Percentiles rank a stretch among this genome's conserved stretches.
phyloP scores from a whole-genome alignment of 2,888 invertebrate genomes.

The Arctia plantaginis region DNA sequence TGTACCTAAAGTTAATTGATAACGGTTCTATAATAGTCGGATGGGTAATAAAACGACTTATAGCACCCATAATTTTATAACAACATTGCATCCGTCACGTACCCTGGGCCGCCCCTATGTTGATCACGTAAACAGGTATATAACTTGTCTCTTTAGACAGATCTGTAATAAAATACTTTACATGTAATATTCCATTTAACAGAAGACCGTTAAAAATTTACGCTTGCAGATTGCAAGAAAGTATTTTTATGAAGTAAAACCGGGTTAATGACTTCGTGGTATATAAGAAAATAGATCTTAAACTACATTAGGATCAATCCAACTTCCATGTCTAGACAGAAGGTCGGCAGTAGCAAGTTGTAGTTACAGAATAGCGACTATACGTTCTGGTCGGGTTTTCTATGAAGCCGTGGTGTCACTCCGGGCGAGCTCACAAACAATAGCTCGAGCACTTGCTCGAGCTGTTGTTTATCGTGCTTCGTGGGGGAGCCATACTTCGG shows the following conservation, averaged over 20 bases:
- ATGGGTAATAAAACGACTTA: conserved; percentile 9
- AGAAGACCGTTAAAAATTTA: conserved; percentile 17
- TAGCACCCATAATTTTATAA: conserved; percentile 14
- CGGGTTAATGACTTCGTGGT: not conserved
- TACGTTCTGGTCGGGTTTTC: too few relatives aligned
- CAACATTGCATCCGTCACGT: conserved; percentile 13
- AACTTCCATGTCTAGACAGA: not conserved
- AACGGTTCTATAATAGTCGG: conserved; percentile 14
- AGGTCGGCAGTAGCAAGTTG: not conserved
- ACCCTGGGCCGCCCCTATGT: conserved; percentile 23
- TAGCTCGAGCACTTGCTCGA: too few relatives aligned
- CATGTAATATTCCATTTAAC: conserved; percentile 31
- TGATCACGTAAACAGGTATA: conserved; percentile 50
- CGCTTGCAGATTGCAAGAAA: conserved; percentile 1
- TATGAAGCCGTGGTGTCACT: too few relatives aligned
- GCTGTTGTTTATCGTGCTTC: too few relatives aligned
- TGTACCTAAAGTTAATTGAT: conserved; percentile 17
- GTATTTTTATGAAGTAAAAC: not conserved
- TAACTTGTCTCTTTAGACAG: conserved; percentile 37
- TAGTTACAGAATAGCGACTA: too few relatives aligned
- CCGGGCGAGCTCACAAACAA: too few relatives aligned
- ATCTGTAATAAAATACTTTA: conserved; percentile 51
- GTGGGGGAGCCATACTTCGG: too few relatives aligned
- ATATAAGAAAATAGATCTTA: not conserved
- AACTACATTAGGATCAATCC: not conserved